phyloP scores from a whole-genome alignment of 2,888 invertebrate genomes.

The Gryllus longicercus region DNA sequence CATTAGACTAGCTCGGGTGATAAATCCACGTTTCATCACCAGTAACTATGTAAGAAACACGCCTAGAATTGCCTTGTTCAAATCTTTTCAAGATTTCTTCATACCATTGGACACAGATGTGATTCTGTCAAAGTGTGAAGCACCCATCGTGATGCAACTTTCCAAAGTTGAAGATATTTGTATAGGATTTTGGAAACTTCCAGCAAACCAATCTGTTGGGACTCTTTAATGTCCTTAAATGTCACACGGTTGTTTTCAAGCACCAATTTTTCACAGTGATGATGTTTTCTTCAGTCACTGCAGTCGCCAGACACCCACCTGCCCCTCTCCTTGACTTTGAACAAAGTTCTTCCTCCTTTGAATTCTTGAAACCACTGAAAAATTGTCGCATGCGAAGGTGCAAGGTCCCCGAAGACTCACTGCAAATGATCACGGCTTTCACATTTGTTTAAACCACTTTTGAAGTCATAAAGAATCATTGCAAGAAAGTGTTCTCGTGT shows the following conservation, averaged over 20 bases:
- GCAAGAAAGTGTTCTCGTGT: too few species aligned
- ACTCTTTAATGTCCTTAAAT: not conserved
- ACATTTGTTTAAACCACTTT: not conserved
- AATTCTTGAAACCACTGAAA: not conserved
- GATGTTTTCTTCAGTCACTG: not conserved
- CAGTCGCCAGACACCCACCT: not conserved
- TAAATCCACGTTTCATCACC: not conserved
- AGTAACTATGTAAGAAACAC: not conserved
- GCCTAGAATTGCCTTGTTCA: not conserved
- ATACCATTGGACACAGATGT: not conserved
- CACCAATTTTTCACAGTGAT: not conserved
- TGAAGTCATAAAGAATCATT: too few species aligned
- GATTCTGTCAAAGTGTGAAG: not conserved
- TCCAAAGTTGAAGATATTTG: not conserved
- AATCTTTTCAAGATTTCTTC: not conserved
- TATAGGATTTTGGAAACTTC: not conserved
- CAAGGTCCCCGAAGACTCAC: not conserved
- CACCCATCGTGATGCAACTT: not conserved
- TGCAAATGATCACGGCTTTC: not conserved
- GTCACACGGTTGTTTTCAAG: not conserved
- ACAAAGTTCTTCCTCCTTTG: conserved; percentile 41
- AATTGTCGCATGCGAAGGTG: not conserved
- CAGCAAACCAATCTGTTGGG: not conserved
- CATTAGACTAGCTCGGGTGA: not conserved
- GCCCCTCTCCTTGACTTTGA: not conserved